Conservation (phyloP, 2,888 invertebrate genomes). For the Melieria crassipennis region DNA sequence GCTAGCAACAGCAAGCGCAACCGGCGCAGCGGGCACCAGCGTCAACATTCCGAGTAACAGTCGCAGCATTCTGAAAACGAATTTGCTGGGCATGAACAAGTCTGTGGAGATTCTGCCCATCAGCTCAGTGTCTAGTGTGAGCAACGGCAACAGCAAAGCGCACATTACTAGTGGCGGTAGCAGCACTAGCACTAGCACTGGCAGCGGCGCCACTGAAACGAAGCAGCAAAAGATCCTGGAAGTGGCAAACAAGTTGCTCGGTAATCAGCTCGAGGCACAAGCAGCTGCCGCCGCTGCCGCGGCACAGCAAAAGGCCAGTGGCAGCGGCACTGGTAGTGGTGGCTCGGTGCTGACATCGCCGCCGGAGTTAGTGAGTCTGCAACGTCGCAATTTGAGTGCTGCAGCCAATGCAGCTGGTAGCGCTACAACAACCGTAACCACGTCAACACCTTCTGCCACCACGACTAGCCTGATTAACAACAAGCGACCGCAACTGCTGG, state of each 20-base stretch:
- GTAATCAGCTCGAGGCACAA: constrained; percentile 49
- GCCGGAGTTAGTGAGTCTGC: constrained; percentile 71
- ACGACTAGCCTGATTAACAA: constrained; percentile 35
- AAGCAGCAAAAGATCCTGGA: constrained; percentile 61
- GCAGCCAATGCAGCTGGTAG: constrained; percentile 22
- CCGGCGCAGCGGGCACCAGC: constrained; percentile 35
- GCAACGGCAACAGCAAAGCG: not conserved
- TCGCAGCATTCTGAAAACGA: constrained; percentile 63
- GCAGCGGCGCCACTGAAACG: constrained; percentile 27
- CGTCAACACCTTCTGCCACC: constrained; percentile 45
- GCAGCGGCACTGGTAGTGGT: constrained; percentile 19
- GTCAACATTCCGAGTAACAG: constrained; percentile 47
- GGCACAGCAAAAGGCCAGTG: constrained; percentile 16
- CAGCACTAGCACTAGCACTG: constrained; percentile 20
- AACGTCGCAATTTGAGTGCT: constrained; percentile 55
- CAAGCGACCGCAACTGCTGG: constrained; percentile 46
- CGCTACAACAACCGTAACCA: constrained; percentile 4
- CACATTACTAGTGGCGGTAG: constrained; percentile 23
- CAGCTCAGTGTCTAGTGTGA: constrained; percentile 29
- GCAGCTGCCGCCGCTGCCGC: constrained; percentile 46
- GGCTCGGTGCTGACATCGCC: constrained; percentile 64
- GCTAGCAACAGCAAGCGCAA: constrained; percentile 39
- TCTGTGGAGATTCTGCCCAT: constrained; percentile 61
- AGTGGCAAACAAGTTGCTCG: constrained; percentile 56
- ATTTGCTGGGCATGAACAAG: constrained; percentile 55